Evolutionary conservation across 2,797 vertebrate genomes (phyloP), one percentile per base, ranked within the genome.

Genomic region (Hypotaenidia philippensis): DNA sequence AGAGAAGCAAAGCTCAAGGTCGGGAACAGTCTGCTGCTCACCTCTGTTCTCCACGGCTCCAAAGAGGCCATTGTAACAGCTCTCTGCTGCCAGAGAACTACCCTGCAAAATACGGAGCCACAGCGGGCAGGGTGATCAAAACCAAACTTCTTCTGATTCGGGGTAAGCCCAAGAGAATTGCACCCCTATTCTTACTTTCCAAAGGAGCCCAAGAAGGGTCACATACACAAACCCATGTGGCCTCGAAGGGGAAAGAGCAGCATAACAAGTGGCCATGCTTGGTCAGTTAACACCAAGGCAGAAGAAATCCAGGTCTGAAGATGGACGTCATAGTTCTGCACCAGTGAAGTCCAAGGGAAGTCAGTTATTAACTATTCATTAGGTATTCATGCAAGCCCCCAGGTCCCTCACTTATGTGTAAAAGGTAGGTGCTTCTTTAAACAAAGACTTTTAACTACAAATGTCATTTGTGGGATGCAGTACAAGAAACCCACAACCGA

Each of bases 111-210:
- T 0, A 3, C 1, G 1, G 13, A 74, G 40, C 12, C 7, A 36
- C 10, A 1, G 21, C 0, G 0, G 60, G 14, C 0, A 31, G 57
- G 20, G 49, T 7, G 5, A 26, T 53, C 40, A 15, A 15, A 5
- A 34, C 13, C 32, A 38, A 69, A 53, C 59, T 41, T 10, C 26
- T 27, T 69, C 36, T 11, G 20, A 47, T 18, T 36, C 26, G 3
- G n/a, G 13, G 50, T 27, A 61, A 47, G 7, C 21, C 32, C 41
- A 17, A 50, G 26, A 34, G n/a, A 27, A 45, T 1, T 31, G 25
- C 27, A 59, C 3, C 44, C 79, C 56, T 38, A 50, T 29, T 55
- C 18, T 8, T 32, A 70, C n/a, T 64, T 71, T 82, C 70, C 77
- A 59, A 3, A 63, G 22, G 44, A 72, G 21, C 27, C 53, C 0